Conservation (phyloP, 2,888 invertebrate species). For the Acrocyrtus sp. region DNA sequence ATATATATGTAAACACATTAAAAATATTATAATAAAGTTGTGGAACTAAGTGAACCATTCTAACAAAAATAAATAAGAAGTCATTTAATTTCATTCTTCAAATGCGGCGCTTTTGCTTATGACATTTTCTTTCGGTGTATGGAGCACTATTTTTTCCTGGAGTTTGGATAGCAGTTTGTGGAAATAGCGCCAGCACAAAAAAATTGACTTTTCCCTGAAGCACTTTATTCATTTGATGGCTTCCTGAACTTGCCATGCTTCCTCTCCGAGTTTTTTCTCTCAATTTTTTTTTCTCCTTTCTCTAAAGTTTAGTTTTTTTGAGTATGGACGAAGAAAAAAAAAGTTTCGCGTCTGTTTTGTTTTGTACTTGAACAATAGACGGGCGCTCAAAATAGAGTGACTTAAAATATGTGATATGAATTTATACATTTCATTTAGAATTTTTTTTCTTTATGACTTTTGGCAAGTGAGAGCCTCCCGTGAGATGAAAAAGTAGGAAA, state of each 20-base stretch:
- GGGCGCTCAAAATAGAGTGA: neutral
- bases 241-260: too few relatives aligned
- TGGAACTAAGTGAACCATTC: neutral
- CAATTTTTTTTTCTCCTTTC: too few relatives aligned
- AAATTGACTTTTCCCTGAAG: conserved; percentile 6
- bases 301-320: neutral
- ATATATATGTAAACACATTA: conserved; percentile 17
- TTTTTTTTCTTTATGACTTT: too few relatives aligned
- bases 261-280: too few relatives aligned
- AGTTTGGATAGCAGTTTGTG: too few relatives aligned
- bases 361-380: neutral
- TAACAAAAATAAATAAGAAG: conserved; percentile 4
- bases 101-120: conserved; percentile 3
- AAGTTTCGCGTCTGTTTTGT: conserved; percentile 1
- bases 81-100: conserved; percentile 4
- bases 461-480: too few relatives aligned
- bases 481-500: neutral
- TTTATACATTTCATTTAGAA: conserved; percentile 16
- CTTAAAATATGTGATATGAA: conserved; percentile 12
- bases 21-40: conserved; percentile 9
- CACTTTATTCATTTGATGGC: neutral
- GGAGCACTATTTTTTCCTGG: too few relatives aligned
- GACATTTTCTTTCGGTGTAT: too few relatives aligned
- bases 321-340: neutral
- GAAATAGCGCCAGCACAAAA: too few relatives aligned